Evolutionary conservation across 1,140 invertebrate species (phyloP).

Genomic region (Plectus sambesii): DNA sequence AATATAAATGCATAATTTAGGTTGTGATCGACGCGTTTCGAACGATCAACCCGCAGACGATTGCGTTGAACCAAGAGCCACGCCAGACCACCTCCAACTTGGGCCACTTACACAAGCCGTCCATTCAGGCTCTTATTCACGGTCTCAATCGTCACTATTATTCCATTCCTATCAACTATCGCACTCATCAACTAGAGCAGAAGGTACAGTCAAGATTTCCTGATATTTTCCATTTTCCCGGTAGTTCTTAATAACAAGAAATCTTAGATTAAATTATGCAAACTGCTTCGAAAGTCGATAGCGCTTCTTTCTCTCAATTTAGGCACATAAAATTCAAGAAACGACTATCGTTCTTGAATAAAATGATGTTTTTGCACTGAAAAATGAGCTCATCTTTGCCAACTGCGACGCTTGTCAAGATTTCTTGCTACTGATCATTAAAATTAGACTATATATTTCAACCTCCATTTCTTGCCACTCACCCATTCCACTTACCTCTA

Average conservation of each 20-base stretch:
- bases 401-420: too few species aligned
- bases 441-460: too few species aligned
- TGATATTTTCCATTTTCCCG: background rate
- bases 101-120: slow-evolving; percentile 95
- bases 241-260: slow-evolving; percentile 5
- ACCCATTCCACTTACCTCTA: background rate
- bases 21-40: slow-evolving; percentile 54
- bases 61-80: slow-evolving; percentile 95
- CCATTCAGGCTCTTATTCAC: slow-evolving; percentile 96
- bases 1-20: slow-evolving; percentile 29
- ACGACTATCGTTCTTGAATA: too few species aligned
- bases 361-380: too few species aligned
- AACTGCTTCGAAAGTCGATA: background rate
- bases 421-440: too few species aligned
- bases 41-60: slow-evolving; percentile 97
- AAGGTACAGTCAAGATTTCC: slow-evolving; percentile 53
- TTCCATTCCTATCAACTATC: slow-evolving; percentile 97
- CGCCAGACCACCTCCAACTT: slow-evolving; percentile 97
- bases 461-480: too few species aligned
- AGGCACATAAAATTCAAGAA: too few species aligned
- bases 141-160: slow-evolving; percentile 98
- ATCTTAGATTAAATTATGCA: slow-evolving; percentile 4
- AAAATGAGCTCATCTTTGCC: too few species aligned
- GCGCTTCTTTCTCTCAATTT: too few species aligned
- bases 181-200: slow-evolving; percentile 96